Evolutionary conservation across 2,797 vertebrate species (phyloP).

Genomic region (Graptemys geographica): DNA sequence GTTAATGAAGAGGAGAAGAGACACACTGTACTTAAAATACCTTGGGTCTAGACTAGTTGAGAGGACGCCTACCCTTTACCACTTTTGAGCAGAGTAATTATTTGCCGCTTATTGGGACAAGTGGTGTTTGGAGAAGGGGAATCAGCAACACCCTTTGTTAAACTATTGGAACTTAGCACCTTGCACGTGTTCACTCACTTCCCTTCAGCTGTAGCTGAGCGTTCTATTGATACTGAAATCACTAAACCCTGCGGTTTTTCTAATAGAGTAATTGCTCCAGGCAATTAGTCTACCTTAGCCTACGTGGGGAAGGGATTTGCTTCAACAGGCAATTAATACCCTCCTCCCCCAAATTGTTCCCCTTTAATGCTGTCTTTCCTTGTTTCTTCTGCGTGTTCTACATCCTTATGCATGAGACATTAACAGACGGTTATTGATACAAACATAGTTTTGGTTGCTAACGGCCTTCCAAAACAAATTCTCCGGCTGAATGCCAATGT

Average conservation of each 20-base stretch:
- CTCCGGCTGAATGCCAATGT: conserved; percentile 85
- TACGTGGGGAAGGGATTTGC: background rate
- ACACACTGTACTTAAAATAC: conserved; percentile 73
- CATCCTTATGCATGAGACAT: conserved; percentile 63
- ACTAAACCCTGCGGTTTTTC: background rate
- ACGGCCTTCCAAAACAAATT: conserved; percentile 79
- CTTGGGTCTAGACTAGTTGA: conserved; percentile 63
- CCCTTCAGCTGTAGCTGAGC: background rate
- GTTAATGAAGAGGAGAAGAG: conserved; percentile 85
- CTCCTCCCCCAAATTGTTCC: conserved; percentile 10
- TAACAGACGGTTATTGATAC: conserved; percentile 79
- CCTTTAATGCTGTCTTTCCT: conserved; percentile 33
- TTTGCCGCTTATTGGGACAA: background rate
- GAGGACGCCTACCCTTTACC: background rate
- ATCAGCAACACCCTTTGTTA: background rate
- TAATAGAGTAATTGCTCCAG: background rate
- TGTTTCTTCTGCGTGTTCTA: conserved; percentile 64
- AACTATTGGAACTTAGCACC: background rate
- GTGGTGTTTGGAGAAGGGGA: background rate
- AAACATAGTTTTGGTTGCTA: conserved; percentile 77
- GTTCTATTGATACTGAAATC: too few species aligned
- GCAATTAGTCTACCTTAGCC: background rate
- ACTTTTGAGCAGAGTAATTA: background rate
- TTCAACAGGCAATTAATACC: background rate
- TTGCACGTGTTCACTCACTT: background rate